Conservation (phyloP, 2,113 vertebrate genomes). For the Oreochromis aureus region DNA sequence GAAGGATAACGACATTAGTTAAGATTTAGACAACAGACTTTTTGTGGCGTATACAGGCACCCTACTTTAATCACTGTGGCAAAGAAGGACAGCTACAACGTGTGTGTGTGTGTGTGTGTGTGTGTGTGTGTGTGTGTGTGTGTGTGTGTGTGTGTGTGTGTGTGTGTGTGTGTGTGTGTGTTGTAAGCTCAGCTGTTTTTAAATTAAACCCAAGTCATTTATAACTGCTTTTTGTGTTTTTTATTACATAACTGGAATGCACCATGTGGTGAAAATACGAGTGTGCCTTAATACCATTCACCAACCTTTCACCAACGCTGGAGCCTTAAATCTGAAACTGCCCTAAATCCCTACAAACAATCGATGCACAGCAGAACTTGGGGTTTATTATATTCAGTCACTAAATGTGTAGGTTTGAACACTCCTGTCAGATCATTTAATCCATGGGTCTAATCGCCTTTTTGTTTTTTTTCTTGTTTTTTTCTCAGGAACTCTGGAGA, state of each 20-base stretch:
- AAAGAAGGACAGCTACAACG: not conserved
- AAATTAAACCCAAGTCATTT: not conserved
- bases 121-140: no score
- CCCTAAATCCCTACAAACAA: not conserved
- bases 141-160: no score
- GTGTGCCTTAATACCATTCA: not conserved
- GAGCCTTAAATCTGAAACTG: not conserved
- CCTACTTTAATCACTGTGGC: fast-evolving
- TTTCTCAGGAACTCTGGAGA: not conserved
- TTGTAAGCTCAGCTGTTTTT: not conserved
- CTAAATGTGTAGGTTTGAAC: not conserved
- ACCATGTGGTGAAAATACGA: not conserved
- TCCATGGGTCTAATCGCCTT: constrained; percentile 12
- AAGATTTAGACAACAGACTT: not conserved
- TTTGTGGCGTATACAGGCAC: not conserved
- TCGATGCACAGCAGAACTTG: not conserved
- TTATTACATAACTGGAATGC: not conserved
- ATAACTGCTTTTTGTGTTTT: not conserved
- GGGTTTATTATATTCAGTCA: constrained; percentile 2
- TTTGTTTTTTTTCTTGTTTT: not conserved
- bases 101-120: not conserved
- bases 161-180: not conserved
- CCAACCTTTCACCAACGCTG: not conserved
- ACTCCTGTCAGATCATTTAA: constrained; percentile 21
- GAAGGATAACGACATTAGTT: not conserved